Conservation (phyloP, 2,888 invertebrate species). For the Aleiodes leptofemur region DNA sequence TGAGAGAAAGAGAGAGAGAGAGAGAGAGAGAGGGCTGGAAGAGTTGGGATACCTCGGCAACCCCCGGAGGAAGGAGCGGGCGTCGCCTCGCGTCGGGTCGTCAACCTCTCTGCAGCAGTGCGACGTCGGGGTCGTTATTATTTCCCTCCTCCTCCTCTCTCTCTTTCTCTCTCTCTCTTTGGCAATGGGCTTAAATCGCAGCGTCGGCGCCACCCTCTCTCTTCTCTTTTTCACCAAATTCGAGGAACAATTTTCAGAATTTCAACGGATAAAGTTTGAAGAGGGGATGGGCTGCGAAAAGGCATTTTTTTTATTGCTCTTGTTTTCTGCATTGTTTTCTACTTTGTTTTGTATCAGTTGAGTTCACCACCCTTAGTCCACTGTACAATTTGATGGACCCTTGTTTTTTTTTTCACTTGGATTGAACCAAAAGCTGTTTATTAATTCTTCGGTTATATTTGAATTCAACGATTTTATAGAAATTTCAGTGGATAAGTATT, state of each 20-base stretch:
- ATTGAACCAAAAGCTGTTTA: too few relatives aligned
- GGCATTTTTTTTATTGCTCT: not conserved
- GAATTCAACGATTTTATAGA: too few relatives aligned
- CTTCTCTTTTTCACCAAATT: conserved; percentile 36
- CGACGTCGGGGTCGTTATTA: conserved; percentile 71
- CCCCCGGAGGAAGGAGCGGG: conserved; percentile 64
- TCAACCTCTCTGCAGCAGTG: conserved; percentile 74
- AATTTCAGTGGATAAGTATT: too few relatives aligned
- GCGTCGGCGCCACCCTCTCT: conserved; percentile 46
- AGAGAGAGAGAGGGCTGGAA: conserved; percentile 24
- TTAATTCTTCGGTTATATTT: too few relatives aligned
- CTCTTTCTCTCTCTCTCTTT: not conserved
- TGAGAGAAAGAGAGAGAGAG: conserved; percentile 26
- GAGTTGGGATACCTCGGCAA: conserved; percentile 52
- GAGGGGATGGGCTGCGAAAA: too few relatives aligned
- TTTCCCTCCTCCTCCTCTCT: conserved; percentile 62
- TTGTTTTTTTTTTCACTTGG: too few relatives aligned
- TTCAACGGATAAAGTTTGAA: conserved; percentile 3
- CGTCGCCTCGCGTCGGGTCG: conserved; percentile 72
- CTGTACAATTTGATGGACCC: too few relatives aligned
- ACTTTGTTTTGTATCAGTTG: not conserved
- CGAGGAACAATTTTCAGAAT: conserved; percentile 22
- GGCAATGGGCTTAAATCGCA: conserved; percentile 50
- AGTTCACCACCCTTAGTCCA: too few relatives aligned
- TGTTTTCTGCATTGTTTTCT: not conserved